phyloP scores from a whole-genome alignment of 2,113 vertebrate genomes.

The Ochotona curzoniae region DNA sequence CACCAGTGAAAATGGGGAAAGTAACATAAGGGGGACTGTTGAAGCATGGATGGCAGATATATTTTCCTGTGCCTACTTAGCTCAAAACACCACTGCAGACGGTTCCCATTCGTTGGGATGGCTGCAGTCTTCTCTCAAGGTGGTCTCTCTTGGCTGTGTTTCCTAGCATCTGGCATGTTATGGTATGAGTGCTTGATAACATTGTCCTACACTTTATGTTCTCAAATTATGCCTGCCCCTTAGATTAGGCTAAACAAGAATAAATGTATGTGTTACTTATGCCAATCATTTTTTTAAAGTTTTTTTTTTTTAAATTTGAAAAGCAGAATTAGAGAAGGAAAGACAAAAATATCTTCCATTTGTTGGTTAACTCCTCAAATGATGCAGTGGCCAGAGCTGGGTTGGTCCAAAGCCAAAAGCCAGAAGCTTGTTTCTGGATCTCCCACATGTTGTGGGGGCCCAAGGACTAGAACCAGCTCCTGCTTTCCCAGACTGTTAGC shows the following conservation, averaged over 20 bases:
- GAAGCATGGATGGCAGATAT: neutral
- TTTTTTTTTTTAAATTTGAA: too few species aligned
- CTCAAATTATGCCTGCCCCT: neutral
- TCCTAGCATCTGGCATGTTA: neutral
- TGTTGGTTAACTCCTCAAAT: too few species aligned
- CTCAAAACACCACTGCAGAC: neutral
- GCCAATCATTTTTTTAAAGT: neutral
- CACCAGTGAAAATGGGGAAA: neutral
- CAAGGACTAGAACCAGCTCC: too few species aligned
- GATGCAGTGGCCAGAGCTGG: too few species aligned
- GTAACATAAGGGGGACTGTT: neutral
- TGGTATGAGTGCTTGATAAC: neutral
- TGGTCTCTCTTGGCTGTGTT: neutral
- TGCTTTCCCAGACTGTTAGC: too few species aligned
- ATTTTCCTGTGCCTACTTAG: neutral
- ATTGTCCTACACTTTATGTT: neutral
- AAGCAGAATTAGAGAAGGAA: too few species aligned
- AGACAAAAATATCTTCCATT: too few species aligned
- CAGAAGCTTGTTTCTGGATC: too few species aligned
- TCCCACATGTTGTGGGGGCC: too few species aligned
- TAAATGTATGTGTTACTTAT: neutral
- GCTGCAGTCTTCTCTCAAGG: neutral
- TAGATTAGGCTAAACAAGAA: slow-evolving; percentile 10
- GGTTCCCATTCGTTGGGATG: neutral
- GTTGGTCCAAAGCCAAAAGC: too few species aligned